Evolutionary conservation across 1,140 invertebrate genomes (phyloP).

Genomic region (Drosophila insularis): DNA sequence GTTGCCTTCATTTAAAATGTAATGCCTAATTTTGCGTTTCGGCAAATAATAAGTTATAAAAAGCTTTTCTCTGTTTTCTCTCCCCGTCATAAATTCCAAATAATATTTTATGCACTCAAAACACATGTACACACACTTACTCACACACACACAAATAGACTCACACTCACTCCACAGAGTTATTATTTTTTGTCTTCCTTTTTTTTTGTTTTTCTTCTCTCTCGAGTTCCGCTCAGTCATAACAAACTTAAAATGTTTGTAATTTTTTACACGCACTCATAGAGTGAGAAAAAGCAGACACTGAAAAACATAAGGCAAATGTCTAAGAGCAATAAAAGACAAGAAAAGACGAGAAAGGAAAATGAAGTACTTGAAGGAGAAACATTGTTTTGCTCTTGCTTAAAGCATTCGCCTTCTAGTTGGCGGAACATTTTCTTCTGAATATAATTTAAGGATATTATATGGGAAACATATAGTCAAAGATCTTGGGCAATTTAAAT

Average conservation of each 20-base stretch:
- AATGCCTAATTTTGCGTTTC: conserved; percentile 46
- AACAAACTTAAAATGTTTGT: conserved; percentile 69
- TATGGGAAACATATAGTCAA: not conserved
- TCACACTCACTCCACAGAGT: conserved; percentile 1
- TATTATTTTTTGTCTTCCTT: conserved; percentile 33
- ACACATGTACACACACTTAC: conserved; percentile 12
- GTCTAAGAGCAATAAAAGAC: conserved; percentile 38
- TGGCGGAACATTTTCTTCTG: no score
- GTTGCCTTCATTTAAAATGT: conserved; percentile 30
- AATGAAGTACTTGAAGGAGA: conserved; percentile 6
- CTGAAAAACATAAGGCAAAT: conserved; percentile 54
- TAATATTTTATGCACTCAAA: conserved; percentile 53
- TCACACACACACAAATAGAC: not conserved
- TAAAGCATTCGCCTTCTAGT: conserved; percentile 12
- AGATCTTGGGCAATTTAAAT: conserved; percentile 8
- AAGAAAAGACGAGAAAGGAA: conserved; percentile 25
- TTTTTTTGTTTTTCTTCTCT: conserved; percentile 20
- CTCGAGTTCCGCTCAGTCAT: conserved; percentile 19
- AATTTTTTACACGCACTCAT: conserved; percentile 50
- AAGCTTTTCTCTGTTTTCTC: conserved; percentile 26
- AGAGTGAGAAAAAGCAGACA: not conserved
- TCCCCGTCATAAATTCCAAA: conserved; percentile 57
- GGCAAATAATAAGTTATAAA: conserved; percentile 60
- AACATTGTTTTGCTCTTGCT: conserved; percentile 20
- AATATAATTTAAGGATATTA: not conserved